phyloP scores from a whole-genome alignment of 30 jellyfish, hydroid and myxozoan genomes.

The Aurelia sp. region DNA sequence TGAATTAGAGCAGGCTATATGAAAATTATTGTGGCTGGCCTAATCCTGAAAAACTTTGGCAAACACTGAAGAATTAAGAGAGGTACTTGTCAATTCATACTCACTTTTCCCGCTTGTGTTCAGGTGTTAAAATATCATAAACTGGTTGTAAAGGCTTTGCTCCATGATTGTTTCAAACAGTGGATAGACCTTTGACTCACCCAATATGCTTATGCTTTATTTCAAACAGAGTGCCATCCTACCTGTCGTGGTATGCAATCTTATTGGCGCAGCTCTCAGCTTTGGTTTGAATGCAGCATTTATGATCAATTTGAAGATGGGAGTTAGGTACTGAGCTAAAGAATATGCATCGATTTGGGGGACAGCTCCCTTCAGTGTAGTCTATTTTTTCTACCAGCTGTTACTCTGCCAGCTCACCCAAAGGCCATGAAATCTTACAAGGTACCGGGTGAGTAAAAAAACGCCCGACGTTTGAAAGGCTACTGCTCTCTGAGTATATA shows the following conservation, averaged over 20 bases:
- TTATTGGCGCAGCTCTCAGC: constrained; percentile 17
- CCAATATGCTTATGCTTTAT: not conserved
- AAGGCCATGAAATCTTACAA: too few relatives aligned
- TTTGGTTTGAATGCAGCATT: constrained; percentile 45
- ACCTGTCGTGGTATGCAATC: constrained; percentile 8
- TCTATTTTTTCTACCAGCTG: not conserved
- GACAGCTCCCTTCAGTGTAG: not conserved
- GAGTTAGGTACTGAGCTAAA: constrained; percentile 6
- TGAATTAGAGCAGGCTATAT: too few relatives aligned
- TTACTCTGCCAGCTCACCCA: too few relatives aligned
- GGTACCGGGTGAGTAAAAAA: too few relatives aligned
- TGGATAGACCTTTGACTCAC: not conserved
- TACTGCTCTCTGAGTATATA: too few relatives aligned
- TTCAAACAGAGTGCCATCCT: constrained; percentile 1
- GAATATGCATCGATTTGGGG: not conserved
- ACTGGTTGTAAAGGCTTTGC: not conserved
- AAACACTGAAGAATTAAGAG: too few relatives aligned
- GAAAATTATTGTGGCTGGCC: too few relatives aligned
- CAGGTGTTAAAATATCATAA: too few relatives aligned
- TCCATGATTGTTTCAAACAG: not conserved
- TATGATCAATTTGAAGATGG: constrained; percentile 20
- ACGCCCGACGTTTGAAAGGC: too few relatives aligned
- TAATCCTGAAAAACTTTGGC: not conserved
- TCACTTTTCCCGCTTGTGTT: too few relatives aligned
- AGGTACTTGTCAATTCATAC: too few relatives aligned